These are phyloP conservation scores for Limnephilus lunatus DNA, from an alignment of 2,888 invertebrate genomes.

Conservation along the genomic window DNA sequence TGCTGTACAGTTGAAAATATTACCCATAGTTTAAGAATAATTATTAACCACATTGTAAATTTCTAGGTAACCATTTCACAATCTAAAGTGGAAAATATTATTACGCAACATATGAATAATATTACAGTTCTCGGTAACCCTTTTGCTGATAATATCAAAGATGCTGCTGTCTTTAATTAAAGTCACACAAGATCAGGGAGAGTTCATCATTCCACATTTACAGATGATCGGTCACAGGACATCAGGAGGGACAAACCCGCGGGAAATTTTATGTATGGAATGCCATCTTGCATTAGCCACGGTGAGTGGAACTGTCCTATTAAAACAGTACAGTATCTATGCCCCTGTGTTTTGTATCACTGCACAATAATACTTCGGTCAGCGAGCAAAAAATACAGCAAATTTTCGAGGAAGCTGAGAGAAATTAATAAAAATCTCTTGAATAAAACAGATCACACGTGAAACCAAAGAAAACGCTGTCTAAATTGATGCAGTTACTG, in stretches of 20 bases:
- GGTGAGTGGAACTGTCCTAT: background rate
- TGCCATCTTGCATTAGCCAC: conserved; percentile 17
- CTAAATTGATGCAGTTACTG: too few relatives aligned
- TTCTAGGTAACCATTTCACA: too few relatives aligned
- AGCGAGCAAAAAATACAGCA: background rate
- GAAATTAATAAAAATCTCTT: too few relatives aligned
- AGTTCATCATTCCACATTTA: background rate
- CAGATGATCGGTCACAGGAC: background rate
- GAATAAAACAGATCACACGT: too few relatives aligned
- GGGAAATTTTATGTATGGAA: conserved; percentile 31
- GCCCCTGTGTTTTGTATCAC: background rate
- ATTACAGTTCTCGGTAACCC: background rate
- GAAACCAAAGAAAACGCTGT: too few relatives aligned
- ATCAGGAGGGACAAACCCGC: background rate
- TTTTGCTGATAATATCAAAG: background rate
- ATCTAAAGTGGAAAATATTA: background rate
- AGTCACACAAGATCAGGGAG: background rate
- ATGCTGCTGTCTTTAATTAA: background rate
- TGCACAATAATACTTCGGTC: background rate
- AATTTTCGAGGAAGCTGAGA: background rate
- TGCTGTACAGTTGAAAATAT: background rate
- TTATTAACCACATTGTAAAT: too few relatives aligned
- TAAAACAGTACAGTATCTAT: background rate
- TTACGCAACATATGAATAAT: background rate
- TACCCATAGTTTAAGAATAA: too few relatives aligned